Base-by-base conservation (phyloP, 2,113 vertebrate genomes). In the Egretta garzetta region DNA sequence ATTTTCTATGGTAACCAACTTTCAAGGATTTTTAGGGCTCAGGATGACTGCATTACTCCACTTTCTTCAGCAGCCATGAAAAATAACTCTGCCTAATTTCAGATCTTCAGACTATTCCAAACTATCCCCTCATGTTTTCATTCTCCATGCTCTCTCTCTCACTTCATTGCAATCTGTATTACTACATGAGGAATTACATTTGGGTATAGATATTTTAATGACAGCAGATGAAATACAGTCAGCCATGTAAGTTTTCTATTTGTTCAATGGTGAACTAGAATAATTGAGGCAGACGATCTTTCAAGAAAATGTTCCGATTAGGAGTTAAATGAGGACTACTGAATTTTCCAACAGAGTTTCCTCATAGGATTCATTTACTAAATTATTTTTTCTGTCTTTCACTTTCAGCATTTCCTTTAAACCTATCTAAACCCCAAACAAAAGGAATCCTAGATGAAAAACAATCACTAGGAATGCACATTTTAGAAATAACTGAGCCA, bases 301-400 rank as follows among this genome's bases (percentile, higher is more conserved):
- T 64, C 37, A 76, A 62, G 26, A 84, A 92, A 95, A 84, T 74
- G 27, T 80, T 93, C 55, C 68, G 86, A 20, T 68, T 80, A 76
- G 49, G 62, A 91, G 14, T 83, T 93, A 93, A 92, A 75, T 60
- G 50, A 80, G 23, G 23, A 64, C 43, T 83, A 45, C 1, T 66
- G 55, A 80, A 76, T 60, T 76, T 92, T 90, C 86, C 22, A 28
- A 53, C 20, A 68, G 32, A 55, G 49, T 83, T 84, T 90, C 91
- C 8, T 90, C 47, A 16, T 66, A 60, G n/a, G 16, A 89, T 81
- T 96, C 16, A 94, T 94, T 93, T 89, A 41, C 32, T 77, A 88
- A 80, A 83, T 82, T 94, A 86, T 76, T 83, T 94, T 94, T 92
- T 60, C 76, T 91, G 67, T 80, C 84, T 80, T 96, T 89, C 87